Base-by-base conservation (phyloP, 35 echinoderm and acorn worm species). In the Diadema setosum region DNA sequence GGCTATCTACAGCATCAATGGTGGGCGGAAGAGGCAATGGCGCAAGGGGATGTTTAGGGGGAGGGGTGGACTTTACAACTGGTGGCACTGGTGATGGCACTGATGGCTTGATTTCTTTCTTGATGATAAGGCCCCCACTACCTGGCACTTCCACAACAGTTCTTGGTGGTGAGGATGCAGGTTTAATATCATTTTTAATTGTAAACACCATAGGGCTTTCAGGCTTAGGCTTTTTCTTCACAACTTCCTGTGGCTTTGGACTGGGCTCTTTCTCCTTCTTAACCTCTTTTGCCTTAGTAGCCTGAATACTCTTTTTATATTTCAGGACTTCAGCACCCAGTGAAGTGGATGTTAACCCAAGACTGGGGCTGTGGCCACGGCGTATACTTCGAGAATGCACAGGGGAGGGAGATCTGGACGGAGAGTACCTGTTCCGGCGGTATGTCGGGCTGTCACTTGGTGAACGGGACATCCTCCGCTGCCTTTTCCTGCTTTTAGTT, bases 281-380 rank as follows among this genome's bases (percentile, higher is more conserved):
- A 32, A 78, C 73, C 16, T 42, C 73, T 41, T 86, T 91, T 45
- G 64, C 2, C 70, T 83, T 75, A 0, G 82, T 42, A 11, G 89
- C 52, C 30, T 91, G 39, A 40, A 91, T 36, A 25, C 35, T 75
- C 36, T 91, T 64, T 18, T 50, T 90, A 45, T 95, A 83, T 44
- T 96, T 96, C 29, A 27, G 76, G 32, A 96, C 43, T 48, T 88
- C 94, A 31, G 89, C 91, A 44, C 86, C 84, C 29, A 96, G 85
- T 26, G 90, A 90, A 37, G 94, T 90, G 35, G 84, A 64, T 36
- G 84, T 42, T 34, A 75, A 69, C 55, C 92, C 89, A 39, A 92
- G 33, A 32, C 70, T 80, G 9, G 84, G 80, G 74, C 94, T 96
- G 0, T 81, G 67, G 23, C 86, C 81, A 64, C 94, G 84, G 83